Conservation (phyloP, 1,140 invertebrate genomes). For the Hycleus cichorii region DNA sequence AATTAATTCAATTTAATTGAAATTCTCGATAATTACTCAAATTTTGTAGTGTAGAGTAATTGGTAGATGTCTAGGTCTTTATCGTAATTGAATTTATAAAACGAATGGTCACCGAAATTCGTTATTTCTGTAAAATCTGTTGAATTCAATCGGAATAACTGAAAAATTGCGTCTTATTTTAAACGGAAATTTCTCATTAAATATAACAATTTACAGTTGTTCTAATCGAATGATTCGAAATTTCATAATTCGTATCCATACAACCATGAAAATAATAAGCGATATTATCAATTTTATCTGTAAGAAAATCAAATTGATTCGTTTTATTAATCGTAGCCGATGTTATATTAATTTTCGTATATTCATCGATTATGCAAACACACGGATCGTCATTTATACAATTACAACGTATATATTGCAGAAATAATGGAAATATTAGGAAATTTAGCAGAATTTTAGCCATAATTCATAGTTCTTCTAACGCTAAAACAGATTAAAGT, state of each 20-base stretch:
- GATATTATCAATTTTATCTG: slow-evolving; percentile 4
- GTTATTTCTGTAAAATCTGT: background rate
- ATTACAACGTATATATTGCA: background rate
- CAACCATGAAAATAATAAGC: slow-evolving; percentile 24
- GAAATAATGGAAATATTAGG: slow-evolving; percentile 2
- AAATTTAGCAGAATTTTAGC: slow-evolving; percentile 10
- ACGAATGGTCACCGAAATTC: background rate
- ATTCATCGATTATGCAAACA: slow-evolving; percentile 18
- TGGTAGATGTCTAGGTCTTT: no score
- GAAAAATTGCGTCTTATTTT: background rate
- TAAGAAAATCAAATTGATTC: slow-evolving; percentile 1
- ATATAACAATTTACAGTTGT: background rate
- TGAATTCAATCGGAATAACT: background rate
- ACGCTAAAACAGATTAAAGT: no score
- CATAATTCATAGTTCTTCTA: slow-evolving; percentile 11
- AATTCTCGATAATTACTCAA: background rate
- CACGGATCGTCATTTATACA: slow-evolving; percentile 12
- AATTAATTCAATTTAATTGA: background rate
- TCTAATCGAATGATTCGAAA: background rate
- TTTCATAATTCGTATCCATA: slow-evolving; percentile 3
- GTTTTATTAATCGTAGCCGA: background rate
- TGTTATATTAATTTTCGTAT: slow-evolving; percentile 15
- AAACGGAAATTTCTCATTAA: background rate
- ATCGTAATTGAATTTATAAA: background rate
- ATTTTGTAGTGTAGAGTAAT: no score